phyloP scores from a whole-genome alignment of 2,888 invertebrate genomes.

The Limnephilus lunatus region DNA sequence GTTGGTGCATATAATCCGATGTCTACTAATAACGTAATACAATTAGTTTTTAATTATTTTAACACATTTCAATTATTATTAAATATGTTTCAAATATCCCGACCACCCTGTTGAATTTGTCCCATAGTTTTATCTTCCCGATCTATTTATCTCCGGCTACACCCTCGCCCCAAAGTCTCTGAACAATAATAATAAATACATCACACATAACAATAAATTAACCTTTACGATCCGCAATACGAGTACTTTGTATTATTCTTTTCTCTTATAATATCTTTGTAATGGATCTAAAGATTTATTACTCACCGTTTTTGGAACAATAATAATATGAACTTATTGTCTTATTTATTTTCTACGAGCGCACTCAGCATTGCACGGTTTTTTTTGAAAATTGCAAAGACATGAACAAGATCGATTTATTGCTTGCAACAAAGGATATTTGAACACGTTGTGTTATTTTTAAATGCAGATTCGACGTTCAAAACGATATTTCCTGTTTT shows the following conservation, averaged over 20 bases:
- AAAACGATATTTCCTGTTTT: too few relatives aligned
- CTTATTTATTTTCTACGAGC: neutral
- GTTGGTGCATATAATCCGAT: too few relatives aligned
- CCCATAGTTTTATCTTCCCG: constrained; percentile 6
- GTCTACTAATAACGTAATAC: too few relatives aligned
- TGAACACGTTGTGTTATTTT: neutral
- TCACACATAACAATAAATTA: constrained; percentile 24
- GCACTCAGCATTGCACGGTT: neutral
- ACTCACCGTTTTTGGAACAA: neutral
- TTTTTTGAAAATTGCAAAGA: neutral
- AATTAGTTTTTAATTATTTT: too few relatives aligned
- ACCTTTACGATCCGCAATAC: constrained; percentile 5
- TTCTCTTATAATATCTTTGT: neutral
- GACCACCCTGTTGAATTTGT: neutral
- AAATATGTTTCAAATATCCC: neutral
- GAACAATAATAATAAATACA: constrained; percentile 29
- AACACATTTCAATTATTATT: neutral
- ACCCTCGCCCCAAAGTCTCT: constrained; percentile 20
- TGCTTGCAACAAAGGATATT: neutral
- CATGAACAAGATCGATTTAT: neutral
- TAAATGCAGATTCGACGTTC: neutral
- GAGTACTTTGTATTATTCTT: neutral
- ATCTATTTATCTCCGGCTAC: neutral
- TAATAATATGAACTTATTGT: neutral
- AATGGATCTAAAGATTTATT: neutral